Evolutionary conservation across 2,888 invertebrate species (phyloP), one percentile per base, ranked within the genome.

Genomic region (Sthenelais limicola): DNA sequence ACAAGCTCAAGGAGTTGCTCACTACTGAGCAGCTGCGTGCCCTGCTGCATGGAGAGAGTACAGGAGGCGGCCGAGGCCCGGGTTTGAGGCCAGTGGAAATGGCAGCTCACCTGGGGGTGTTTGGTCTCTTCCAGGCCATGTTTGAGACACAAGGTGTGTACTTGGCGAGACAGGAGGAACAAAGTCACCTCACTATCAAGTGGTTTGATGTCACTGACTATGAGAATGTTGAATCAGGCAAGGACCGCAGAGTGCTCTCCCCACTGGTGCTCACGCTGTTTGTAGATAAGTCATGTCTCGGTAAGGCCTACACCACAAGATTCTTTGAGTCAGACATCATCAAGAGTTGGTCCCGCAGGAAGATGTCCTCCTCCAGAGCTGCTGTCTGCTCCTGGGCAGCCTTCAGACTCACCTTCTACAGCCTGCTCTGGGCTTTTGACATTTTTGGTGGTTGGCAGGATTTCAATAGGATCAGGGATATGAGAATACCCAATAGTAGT

Each of bases 181-280:
- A 43, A 30, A 56, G 74, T n/a, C n/a, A 33, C 3, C 33, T 62
- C 49, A 48, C n/a, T 12, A 28, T 52, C n/a, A 48, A 73, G 51
- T 70, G 70, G 69, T 70, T 62, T 56, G 73, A 73, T 38, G 49
- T 73, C 21, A 70, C 73, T 15, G 70, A 58, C 15, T 73, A 73
- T 49, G 73, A 73, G 49, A 30, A 35, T 21, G 54, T 56, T 9
- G 48, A 32, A 21, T 24, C 26, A n/a, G 58, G 68, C n/a, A n/a
- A n/a, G n/a, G 30, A 72, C 28, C 15, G 73, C n/a, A 21, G 70
- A 21, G 32, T 21, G 12, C 21, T 38, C 9, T 69, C 73, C n/a
- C 73, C 73, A 12, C 15, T 56, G 21, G 32, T 56, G 5, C 33
- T 56, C 12, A 33, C 56, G 3, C 15, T 56, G 56, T 56, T 56